Percentiles rank a stretch among this genome's conserved stretches.
Evolutionary conservation across 64 coral and sea anemone genomes (phyloP).

Genomic region (Astreopora myriophthalma): DNA sequence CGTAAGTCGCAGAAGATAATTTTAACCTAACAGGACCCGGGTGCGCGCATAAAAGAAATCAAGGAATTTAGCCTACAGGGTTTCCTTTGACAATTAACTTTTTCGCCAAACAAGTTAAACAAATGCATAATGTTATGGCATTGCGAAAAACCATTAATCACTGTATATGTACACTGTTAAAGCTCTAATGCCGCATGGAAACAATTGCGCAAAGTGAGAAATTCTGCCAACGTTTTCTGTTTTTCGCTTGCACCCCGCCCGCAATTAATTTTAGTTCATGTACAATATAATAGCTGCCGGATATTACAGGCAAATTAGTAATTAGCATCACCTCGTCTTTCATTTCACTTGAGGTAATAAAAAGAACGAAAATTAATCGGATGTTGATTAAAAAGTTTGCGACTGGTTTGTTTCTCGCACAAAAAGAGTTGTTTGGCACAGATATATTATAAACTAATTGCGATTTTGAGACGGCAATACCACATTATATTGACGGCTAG

Average conservation of each 20-base stretch:
- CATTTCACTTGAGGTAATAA: conserved; percentile 1
- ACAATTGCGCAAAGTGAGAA: not conserved
- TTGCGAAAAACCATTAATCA: too few species aligned
- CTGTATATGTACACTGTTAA: too few species aligned
- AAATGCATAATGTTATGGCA: too few species aligned
- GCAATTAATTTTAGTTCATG: not conserved
- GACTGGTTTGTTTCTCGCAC: not conserved
- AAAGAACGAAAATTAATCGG: not conserved
- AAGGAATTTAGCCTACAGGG: too few species aligned
- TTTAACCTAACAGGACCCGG: too few species aligned
- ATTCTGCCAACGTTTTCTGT: not conserved
- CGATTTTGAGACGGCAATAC: too few species aligned
- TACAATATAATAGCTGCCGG: not conserved
- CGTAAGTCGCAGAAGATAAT: too few species aligned
- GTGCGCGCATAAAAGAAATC: too few species aligned
- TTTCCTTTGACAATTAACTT: too few species aligned
- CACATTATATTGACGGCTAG: too few species aligned
- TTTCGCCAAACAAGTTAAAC: too few species aligned
- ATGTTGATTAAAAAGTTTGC: not conserved
- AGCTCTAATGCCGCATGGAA: too few species aligned
- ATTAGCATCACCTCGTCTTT: not conserved
- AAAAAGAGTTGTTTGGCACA: not conserved
- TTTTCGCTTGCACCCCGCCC: not conserved
- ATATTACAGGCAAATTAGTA: not conserved
- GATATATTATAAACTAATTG: not conserved